Conservation (phyloP, 30 jellyfish, hydroid and myxozoan genomes). For the Aurelia aurita region DNA sequence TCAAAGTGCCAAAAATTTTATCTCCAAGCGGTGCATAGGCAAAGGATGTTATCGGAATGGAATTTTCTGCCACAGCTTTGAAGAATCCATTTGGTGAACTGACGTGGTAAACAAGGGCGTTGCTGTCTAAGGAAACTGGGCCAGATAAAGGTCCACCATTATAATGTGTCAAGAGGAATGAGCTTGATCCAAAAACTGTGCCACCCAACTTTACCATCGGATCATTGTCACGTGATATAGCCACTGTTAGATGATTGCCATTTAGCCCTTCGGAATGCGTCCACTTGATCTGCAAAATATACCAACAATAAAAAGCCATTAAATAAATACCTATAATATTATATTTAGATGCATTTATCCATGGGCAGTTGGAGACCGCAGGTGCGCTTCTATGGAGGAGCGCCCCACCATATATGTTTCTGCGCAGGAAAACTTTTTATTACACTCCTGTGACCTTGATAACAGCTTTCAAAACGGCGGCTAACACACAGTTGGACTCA, state of each 20-base stretch:
- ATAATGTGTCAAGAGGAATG: constrained; percentile 23
- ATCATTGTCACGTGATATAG: background rate
- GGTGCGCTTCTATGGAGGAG: too few relatives aligned
- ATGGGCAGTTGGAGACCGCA: too few relatives aligned
- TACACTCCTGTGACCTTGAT: too few relatives aligned
- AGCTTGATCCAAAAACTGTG: constrained; percentile 14
- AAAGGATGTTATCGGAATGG: constrained; percentile 3
- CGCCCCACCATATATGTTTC: too few relatives aligned
- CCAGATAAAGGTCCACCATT: constrained; percentile 35
- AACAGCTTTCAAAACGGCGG: too few relatives aligned
- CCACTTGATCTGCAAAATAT: constrained; percentile 23
- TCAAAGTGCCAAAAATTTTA: constrained; percentile 16
- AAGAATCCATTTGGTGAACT: background rate
- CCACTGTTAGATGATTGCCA: constrained; percentile 4
- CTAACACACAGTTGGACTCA: too few relatives aligned
- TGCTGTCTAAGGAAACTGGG: constrained; percentile 35
- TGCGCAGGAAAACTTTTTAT: too few relatives aligned
- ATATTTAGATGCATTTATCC: too few relatives aligned
- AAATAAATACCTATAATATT: too few relatives aligned
- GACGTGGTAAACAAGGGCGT: background rate
- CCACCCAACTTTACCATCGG: constrained; percentile 25
- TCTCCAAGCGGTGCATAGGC: constrained; percentile 3
- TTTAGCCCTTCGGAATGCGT: background rate
- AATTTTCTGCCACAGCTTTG: constrained; percentile 34
- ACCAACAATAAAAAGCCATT: too few relatives aligned